A percentile compares a stretch with the other conserved stretches of the same genome.
phyloP scores from a whole-genome alignment of 2,797 vertebrate species.

The Sardinella longiceps region DNA sequence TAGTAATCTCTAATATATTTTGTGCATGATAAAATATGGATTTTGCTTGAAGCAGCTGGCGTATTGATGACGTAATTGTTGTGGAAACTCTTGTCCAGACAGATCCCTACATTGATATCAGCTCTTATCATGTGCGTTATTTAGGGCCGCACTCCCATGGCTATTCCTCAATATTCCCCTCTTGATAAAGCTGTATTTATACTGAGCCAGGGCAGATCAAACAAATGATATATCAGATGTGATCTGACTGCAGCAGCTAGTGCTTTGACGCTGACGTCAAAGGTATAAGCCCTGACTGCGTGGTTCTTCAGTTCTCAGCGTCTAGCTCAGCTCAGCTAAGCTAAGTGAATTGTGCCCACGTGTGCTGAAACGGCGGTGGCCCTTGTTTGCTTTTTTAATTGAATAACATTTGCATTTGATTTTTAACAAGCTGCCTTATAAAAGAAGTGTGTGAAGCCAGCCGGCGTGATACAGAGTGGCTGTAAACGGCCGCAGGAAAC shows the following conservation, averaged over 20 bases:
- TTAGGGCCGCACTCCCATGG: neutral
- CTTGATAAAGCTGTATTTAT: slow-evolving; percentile 19
- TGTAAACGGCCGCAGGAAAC: slow-evolving; percentile 69
- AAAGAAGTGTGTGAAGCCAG: slow-evolving; percentile 58
- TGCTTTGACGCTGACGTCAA: slow-evolving; percentile 46
- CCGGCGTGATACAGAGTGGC: slow-evolving; percentile 55
- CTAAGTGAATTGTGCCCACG: neutral
- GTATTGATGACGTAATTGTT: neutral
- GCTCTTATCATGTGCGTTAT: slow-evolving; percentile 9
- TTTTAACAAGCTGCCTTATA: slow-evolving; percentile 71
- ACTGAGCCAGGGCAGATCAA: slow-evolving; percentile 1
- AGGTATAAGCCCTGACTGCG: neutral
- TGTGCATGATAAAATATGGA: neutral
- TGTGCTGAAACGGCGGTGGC: slow-evolving; percentile 56
- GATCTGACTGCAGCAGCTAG: slow-evolving; percentile 1
- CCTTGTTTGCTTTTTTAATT: slow-evolving; percentile 67
- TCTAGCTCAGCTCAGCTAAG: neutral
- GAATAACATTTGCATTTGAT: slow-evolving; percentile 74
- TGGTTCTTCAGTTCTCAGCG: neutral
- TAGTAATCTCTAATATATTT: too few species aligned
- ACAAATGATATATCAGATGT: slow-evolving; percentile 1
- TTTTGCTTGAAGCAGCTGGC: slow-evolving; percentile 3
- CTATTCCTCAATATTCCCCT: slow-evolving; percentile 10
- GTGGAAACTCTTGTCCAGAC: slow-evolving; percentile 21
- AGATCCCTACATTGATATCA: slow-evolving; percentile 13